Evolutionary conservation across 1,140 invertebrate species (phyloP), one percentile per base, ranked within the genome.

Genomic region (Drosophila baimaii): DNA sequence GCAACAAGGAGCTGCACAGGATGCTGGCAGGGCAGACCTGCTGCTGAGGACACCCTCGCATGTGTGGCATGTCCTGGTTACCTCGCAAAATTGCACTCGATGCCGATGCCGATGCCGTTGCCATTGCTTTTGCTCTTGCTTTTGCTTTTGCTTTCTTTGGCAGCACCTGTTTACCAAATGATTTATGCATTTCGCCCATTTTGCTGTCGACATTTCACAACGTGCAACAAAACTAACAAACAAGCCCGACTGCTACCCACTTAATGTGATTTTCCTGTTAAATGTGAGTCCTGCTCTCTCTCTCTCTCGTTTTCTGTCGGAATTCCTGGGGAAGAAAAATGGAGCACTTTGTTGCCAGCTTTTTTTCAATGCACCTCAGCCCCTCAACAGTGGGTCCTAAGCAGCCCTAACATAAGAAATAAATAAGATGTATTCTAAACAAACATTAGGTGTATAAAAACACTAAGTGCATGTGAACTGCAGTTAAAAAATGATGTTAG

Each of bases 221-320:
- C 29, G 35, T 56, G 39, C 49, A 52, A 51, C 58, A 61, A 62
- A 54, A 77, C 25, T 51, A 61, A 27, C 64, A 57, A 65, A 52
- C 47, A 65, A 51, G 47, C 31, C 27, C 27, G 33, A 37, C 49
- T 46, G 39, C 54, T 65, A 52, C 64, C 25, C 35, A 35, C 56
- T 64, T 79, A 88, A 88, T 86, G 82, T 72, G 70, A 82, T 86
- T 86, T 86, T 62, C 83, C 63, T 82, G 82, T 85, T 79, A 76
- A 72, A 61, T 61, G 61, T 15, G 57, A 52, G 62, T 47, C n/a
- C n/a, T n/a, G n/a, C n/a, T n/a, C n/a, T n/a, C n/a, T n/a, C n/a
- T n/a, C 39, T 13, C n/a, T 35, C 43, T 15, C n/a, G 13, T 10
- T 19, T 37, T 6, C 15, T 59, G 27, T n/a, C 19, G 13, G 39